Conservation (phyloP, 92 coral and sea anemone species). For the Bergia puertoricense region DNA sequence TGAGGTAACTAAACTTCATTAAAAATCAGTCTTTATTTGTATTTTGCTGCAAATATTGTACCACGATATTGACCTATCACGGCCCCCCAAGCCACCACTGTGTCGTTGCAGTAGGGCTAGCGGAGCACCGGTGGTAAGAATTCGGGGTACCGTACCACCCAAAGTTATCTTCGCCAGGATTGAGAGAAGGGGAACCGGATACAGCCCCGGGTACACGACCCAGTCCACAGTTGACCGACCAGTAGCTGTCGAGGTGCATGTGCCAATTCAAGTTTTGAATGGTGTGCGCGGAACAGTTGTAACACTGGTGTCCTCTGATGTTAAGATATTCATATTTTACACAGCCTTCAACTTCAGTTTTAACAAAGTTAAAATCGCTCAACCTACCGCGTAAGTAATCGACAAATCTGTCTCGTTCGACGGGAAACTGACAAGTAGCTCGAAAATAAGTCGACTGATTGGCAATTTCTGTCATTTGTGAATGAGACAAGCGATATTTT, state of each 20-base stretch:
- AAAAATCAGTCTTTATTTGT: too few species aligned
- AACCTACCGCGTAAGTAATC: too few species aligned
- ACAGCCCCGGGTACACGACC: background rate
- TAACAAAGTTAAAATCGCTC: background rate
- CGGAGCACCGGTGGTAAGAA: constrained; percentile 35
- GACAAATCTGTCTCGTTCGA: background rate
- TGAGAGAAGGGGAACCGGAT: background rate
- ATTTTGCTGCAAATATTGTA: too few species aligned
- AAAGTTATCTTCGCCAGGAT: background rate
- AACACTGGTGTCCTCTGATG: background rate
- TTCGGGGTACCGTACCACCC: background rate
- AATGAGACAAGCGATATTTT: background rate
- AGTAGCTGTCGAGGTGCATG: constrained; percentile 30
- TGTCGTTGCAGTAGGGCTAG: background rate
- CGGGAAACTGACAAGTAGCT: background rate
- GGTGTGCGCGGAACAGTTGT: constrained; percentile 38
- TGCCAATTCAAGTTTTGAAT: background rate
- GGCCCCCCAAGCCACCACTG: too few species aligned
- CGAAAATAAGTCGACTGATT: background rate
- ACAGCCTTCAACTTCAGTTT: background rate
- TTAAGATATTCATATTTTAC: background rate
- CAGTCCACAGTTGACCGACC: background rate
- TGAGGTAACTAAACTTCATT: too few species aligned
- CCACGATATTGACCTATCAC: too few species aligned
- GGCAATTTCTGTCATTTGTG: background rate